A percentile compares a stretch with the other conserved stretches of the same genome.
These are phyloP conservation scores for Parnassius glacialis DNA, from an alignment of 2,888 invertebrate species.

Conservation along the genomic window DNA sequence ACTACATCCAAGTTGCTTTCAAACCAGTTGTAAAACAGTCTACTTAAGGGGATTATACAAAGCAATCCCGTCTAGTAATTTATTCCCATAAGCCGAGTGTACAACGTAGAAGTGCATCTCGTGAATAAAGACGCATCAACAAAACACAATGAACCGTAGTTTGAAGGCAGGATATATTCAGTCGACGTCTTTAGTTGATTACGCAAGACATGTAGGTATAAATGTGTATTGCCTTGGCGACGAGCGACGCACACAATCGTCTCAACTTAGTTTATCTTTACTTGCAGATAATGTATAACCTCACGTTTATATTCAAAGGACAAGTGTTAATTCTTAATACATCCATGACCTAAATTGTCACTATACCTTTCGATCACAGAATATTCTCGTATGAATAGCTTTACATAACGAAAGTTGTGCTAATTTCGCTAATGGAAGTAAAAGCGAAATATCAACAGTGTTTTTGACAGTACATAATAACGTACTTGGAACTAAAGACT, in stretches of 20 bases:
- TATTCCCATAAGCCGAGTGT: conserved; percentile 3
- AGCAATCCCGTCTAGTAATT: conserved; percentile 6
- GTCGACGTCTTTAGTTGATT: conserved; percentile 44
- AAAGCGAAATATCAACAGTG: conserved; percentile 5
- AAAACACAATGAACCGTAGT: conserved; percentile 63
- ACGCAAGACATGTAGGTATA: conserved; percentile 63
- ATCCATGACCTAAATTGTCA: conserved; percentile 43
- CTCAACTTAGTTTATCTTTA: conserved; percentile 60
- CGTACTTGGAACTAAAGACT: conserved; percentile 17
- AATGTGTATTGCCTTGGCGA: conserved; percentile 39
- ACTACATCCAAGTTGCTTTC: conserved; percentile 51
- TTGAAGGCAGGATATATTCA: conserved; percentile 63
- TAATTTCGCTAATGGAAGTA: conserved; percentile 5
- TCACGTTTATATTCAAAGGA: conserved; percentile 55
- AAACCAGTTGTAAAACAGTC: conserved; percentile 53
- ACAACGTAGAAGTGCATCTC: neutral
- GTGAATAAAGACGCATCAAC: conserved; percentile 30
- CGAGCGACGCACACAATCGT: conserved; percentile 67
- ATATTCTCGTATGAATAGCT: conserved; percentile 4
- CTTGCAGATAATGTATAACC: conserved; percentile 57
- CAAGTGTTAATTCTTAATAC: conserved; percentile 52
- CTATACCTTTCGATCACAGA: conserved; percentile 37
- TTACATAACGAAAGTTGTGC: conserved; percentile 13
- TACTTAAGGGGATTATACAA: conserved; percentile 8
- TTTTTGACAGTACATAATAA: conserved; percentile 17